These are phyloP conservation scores for Tachysurus fulvidraco DNA, from an alignment of 2,113 vertebrate species.

Conservation along the genomic window DNA sequence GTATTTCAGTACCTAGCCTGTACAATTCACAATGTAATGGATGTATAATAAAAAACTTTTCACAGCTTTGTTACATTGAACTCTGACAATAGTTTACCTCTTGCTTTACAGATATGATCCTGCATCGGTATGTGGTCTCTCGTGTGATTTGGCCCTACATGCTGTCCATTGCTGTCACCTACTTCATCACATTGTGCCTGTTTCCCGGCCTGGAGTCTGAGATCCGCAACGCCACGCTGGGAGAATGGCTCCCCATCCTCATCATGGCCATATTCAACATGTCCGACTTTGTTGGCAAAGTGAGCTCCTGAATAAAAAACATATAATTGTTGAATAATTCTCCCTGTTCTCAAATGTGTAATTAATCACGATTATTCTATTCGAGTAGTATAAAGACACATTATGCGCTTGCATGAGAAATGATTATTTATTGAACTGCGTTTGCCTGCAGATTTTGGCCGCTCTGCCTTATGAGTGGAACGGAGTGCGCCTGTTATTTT, in stretches of 20 bases:
- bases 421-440: not conserved
- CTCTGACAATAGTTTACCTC: not conserved
- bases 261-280: constrained; percentile 99
- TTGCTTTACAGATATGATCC: constrained; percentile 82
- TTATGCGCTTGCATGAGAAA: not conserved
- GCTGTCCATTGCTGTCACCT: constrained; percentile 93
- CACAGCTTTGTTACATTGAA: not conserved
- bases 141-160: constrained; percentile 96
- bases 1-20: not conserved
- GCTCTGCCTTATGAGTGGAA: constrained; percentile 91
- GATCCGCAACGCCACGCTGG: constrained; percentile 85
- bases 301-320: constrained; percentile 59
- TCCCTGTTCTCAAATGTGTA: not conserved
- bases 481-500: constrained; percentile 86
- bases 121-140: constrained; percentile 90
- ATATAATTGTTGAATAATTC: not conserved
- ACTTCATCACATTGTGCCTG: constrained; percentile 96
- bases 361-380: not conserved
- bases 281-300: constrained; percentile 97
- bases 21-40: not conserved
- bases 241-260: constrained; percentile 96
- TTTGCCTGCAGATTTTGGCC: constrained; percentile 83
- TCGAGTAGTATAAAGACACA: not conserved
- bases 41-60: not conserved
- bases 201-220: constrained; percentile 95